Conservation (phyloP, 2,797 vertebrate species). For the Taenioides sp. region DNA sequence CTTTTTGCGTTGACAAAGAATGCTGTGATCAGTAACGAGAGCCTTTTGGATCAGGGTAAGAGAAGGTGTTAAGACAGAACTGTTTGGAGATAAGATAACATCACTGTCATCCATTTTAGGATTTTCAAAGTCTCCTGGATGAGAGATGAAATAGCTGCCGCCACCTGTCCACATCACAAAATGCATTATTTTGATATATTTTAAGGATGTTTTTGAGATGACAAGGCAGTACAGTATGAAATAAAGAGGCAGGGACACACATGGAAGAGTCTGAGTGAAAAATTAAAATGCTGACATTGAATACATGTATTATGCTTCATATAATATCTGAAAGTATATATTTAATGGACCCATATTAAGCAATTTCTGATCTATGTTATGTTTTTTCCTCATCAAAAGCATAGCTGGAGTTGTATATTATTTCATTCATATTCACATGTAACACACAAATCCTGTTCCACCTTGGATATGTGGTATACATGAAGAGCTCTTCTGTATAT, state of each 20-base stretch:
- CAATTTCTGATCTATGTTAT: too few species aligned
- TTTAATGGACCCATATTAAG: too few species aligned
- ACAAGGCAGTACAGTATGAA: neutral
- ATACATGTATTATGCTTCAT: too few species aligned
- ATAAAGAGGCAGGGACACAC: neutral
- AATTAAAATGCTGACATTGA: too few species aligned
- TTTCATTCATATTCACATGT: too few species aligned
- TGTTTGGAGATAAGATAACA: neutral
- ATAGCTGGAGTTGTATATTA: too few species aligned
- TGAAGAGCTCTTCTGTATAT: too few species aligned
- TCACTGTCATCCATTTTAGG: neutral
- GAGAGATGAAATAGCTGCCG: neutral
- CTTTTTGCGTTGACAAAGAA: slow-evolving; percentile 28
- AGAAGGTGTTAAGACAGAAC: neutral
- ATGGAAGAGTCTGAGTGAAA: neutral
- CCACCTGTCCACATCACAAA: neutral
- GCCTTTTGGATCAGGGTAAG: neutral
- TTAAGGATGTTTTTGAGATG: neutral
- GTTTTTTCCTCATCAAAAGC: too few species aligned
- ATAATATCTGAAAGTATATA: too few species aligned
- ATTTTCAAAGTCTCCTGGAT: neutral
- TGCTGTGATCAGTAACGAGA: slow-evolving; percentile 9
- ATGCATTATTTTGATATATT: too few species aligned
- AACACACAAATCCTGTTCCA: too few species aligned
- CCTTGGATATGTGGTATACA: too few species aligned